Evolutionary conservation across 2,797 vertebrate species (phyloP).

Genomic region (Mormyrops boulengeri): DNA sequence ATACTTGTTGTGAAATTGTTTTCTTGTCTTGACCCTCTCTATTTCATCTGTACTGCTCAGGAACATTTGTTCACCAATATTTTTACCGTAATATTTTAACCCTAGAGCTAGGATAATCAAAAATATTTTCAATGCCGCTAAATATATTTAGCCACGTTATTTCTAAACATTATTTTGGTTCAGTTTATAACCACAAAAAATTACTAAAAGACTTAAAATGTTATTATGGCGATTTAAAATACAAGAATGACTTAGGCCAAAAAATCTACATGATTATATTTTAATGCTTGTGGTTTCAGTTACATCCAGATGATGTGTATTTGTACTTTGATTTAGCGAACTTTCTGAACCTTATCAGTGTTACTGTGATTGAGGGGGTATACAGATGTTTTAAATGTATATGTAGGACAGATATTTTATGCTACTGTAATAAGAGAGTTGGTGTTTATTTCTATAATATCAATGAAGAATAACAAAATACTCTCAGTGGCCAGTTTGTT

Average conservation of each 20-base stretch:
- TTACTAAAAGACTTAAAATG: not conserved
- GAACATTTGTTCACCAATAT: not conserved
- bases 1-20: not conserved
- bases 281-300: not conserved
- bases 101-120: not conserved
- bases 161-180: not conserved
- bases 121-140: not conserved
- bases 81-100: not conserved
- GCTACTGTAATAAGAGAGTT: slow-evolving; percentile 1
- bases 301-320: not conserved
- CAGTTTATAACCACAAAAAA: not conserved
- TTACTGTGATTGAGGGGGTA: not conserved
- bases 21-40: not conserved
- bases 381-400: not conserved
- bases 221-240: not conserved
- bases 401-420: not conserved
- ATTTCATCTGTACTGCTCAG: not conserved
- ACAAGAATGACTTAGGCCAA: not conserved
- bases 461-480: not conserved
- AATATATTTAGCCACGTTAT: not conserved
- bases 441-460: not conserved
- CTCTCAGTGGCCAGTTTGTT: not conserved
- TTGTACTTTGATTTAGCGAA: not conserved
- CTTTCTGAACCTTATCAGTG: not conserved
- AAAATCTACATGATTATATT: not conserved